Conservation (phyloP, 2,797 vertebrate species). For the Gymnothorax javanicus region DNA sequence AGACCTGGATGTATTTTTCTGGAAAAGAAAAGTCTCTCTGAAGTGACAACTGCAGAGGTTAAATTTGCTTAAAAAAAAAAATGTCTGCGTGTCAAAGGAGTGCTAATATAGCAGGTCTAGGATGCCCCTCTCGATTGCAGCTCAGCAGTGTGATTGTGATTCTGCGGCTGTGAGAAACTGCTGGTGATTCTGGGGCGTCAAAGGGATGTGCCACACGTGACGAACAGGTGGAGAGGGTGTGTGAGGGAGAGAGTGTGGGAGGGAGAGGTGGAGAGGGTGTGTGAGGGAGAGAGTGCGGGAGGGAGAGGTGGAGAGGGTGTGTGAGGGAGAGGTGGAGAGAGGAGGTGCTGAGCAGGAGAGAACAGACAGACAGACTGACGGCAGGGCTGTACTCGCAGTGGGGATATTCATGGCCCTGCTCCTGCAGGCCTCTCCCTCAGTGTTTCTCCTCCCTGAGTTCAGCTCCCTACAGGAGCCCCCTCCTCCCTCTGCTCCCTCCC, state of each 20-base stretch:
- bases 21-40: neutral
- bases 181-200: neutral
- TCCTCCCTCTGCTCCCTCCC: neutral
- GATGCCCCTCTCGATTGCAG: neutral
- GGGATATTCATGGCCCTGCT: slow-evolving; percentile 21
- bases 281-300: too few species aligned
- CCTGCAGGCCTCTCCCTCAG: slow-evolving; percentile 22
- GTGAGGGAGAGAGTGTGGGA: too few species aligned
- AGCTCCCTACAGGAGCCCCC: slow-evolving; percentile 18
- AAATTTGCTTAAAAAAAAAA: neutral
- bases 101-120: neutral
- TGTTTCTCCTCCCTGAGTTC: neutral
- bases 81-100: neutral
- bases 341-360: too few species aligned
- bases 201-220: too few species aligned
- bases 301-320: neutral
- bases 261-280: neutral
- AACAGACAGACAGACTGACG: neutral
- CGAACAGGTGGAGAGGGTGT: too few species aligned
- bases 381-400: neutral
- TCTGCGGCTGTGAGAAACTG: neutral
- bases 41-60: neutral
- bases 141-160: neutral
- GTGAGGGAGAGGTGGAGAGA: neutral
- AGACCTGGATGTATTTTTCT: neutral